These are phyloP conservation scores for Heterodera carotae DNA, from an alignment of 1,140 invertebrate genomes.

Conservation along the genomic window DNA sequence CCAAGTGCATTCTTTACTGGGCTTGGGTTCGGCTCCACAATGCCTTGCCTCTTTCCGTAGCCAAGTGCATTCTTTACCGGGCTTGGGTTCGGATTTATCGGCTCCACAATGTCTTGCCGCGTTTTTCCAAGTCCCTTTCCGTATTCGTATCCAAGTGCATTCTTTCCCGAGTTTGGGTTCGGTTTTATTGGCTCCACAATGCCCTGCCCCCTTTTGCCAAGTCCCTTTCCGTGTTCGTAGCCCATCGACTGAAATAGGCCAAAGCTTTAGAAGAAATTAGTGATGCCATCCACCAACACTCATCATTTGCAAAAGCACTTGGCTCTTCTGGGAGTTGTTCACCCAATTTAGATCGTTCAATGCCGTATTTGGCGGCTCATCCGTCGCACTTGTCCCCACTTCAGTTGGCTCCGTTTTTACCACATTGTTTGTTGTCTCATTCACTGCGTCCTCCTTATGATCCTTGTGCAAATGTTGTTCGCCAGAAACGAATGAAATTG, in stretches of 20 bases:
- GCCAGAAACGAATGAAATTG: not conserved
- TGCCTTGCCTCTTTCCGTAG: too few species aligned
- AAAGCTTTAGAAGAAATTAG: not conserved
- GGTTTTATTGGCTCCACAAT: conserved; percentile 3
- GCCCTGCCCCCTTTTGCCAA: not conserved
- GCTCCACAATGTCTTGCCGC: too few species aligned
- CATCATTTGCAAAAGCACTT: conserved; percentile 4
- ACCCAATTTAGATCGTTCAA: not conserved
- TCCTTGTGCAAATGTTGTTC: too few species aligned
- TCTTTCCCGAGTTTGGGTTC: not conserved
- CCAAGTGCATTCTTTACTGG: too few species aligned
- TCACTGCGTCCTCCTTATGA: too few species aligned
- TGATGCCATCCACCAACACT: not conserved
- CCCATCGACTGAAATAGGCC: not conserved
- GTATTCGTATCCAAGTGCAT: not conserved
- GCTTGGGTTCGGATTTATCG: too few species aligned
- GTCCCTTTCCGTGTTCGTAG: conserved; percentile 15
- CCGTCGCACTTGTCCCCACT: too few species aligned
- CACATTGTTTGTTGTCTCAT: too few species aligned
- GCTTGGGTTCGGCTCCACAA: too few species aligned
- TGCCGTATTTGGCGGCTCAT: not conserved
- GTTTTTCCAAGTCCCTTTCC: conserved; percentile 7
- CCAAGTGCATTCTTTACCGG: too few species aligned
- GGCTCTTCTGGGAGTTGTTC: not conserved
- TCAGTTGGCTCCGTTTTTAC: not conserved